These are phyloP conservation scores for Boloria euphrosyne DNA, from an alignment of 2,888 invertebrate species.

Conservation along the genomic window DNA sequence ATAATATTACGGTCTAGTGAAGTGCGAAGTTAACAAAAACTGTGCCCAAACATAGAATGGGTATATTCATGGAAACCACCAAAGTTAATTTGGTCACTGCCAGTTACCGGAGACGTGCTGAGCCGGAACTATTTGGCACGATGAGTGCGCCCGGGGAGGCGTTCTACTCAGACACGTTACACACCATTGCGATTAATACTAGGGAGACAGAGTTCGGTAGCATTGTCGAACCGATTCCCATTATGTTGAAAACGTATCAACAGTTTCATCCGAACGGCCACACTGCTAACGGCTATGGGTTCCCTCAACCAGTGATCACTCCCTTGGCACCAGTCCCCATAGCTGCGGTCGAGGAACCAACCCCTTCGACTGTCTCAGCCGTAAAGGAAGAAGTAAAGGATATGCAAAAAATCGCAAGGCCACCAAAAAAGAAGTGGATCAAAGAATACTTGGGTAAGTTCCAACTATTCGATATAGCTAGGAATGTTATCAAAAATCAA, in stretches of 20 bases:
- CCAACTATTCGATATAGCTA: neutral
- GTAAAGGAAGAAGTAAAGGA: slow-evolving; percentile 56
- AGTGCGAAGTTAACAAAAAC: slow-evolving; percentile 54
- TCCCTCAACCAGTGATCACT: slow-evolving; percentile 46
- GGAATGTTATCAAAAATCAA: slow-evolving; percentile 18
- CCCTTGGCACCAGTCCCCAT: slow-evolving; percentile 53
- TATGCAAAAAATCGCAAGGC: slow-evolving; percentile 58
- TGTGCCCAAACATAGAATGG: slow-evolving; percentile 72
- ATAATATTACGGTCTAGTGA: slow-evolving; percentile 53
- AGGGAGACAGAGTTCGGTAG: slow-evolving; percentile 73
- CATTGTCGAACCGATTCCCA: slow-evolving; percentile 69
- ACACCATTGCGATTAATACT: slow-evolving; percentile 71
- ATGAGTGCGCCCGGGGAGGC: slow-evolving; percentile 66
- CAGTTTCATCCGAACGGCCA: slow-evolving; percentile 58
- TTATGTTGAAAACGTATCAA: slow-evolving; percentile 66
- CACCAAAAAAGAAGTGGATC: slow-evolving; percentile 90
- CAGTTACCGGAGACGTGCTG: slow-evolving; percentile 60
- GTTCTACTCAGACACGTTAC: slow-evolving; percentile 64
- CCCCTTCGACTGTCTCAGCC: slow-evolving; percentile 53
- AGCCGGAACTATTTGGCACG: slow-evolving; percentile 61
- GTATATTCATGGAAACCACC: slow-evolving; percentile 77
- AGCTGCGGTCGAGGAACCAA: slow-evolving; percentile 51
- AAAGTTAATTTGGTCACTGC: slow-evolving; percentile 72
- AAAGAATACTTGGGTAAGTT: slow-evolving; percentile 85
- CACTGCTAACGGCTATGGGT: slow-evolving; percentile 57